Conservation (phyloP, 2,113 vertebrate genomes). For the Oenanthe melanoleuca region DNA sequence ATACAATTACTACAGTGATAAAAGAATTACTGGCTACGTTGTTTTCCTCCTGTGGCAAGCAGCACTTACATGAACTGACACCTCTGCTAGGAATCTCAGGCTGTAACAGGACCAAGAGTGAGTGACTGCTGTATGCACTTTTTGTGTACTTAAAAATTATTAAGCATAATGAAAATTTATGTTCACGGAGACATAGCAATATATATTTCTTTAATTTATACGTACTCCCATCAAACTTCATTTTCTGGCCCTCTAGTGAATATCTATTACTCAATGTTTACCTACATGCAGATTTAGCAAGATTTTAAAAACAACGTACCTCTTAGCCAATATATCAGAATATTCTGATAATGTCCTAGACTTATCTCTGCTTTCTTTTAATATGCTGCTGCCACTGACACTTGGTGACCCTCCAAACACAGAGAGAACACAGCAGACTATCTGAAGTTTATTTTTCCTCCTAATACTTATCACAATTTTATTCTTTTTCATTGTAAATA, state of each 20-base stretch:
- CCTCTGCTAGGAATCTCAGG: not conserved
- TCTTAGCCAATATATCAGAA: not conserved
- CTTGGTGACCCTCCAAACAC: not conserved
- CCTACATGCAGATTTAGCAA: not conserved
- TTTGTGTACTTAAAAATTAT: not conserved
- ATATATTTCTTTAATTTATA: not conserved
- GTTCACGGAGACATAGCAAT: not conserved
- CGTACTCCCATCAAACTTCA: not conserved
- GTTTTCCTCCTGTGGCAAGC: not conserved
- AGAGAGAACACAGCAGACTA: not conserved
- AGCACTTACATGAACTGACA: not conserved
- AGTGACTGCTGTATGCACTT: not conserved
- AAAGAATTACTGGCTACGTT: not conserved
- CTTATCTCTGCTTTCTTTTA: not conserved
- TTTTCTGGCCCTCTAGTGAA: not conserved
- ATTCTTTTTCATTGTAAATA: not conserved
- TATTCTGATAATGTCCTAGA: not conserved
- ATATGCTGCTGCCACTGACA: not conserved
- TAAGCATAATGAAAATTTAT: not conserved
- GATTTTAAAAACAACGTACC: not conserved
- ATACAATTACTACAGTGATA: not conserved
- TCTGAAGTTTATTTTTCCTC: not conserved
- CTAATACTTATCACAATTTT: not conserved
- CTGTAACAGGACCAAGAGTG: not conserved
- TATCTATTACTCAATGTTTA: not conserved